A percentile compares a stretch with the other conserved stretches of the same genome.
Conservation (phyloP, 1,140 invertebrate species). For the Bilobella aurantiaca region DNA sequence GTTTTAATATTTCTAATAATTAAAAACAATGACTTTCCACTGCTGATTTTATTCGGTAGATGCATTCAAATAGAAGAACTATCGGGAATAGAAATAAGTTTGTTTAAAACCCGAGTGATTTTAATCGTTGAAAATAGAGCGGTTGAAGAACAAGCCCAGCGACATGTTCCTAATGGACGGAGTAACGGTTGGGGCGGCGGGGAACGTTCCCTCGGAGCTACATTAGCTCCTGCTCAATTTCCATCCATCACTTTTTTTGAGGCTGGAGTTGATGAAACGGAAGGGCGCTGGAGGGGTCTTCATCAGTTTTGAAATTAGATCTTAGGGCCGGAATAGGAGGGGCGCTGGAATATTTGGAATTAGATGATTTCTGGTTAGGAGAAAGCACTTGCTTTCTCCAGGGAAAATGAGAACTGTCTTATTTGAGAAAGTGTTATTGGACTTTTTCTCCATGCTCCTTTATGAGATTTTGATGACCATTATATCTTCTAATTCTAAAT, state of each 20-base stretch:
- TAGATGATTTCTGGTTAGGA: constrained; percentile 24
- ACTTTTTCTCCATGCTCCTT: constrained; percentile 19
- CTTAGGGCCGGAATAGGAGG: no score
- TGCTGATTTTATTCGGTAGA: no score
- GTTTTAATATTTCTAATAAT: no score
- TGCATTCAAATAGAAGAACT: no score
- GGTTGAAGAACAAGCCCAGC: no score
- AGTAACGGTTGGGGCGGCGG: no score
- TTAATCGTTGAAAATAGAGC: no score
- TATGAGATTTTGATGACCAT: constrained; percentile 33
- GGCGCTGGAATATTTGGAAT: constrained; percentile 31
- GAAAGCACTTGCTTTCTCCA: constrained; percentile 10
- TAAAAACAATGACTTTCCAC: no score
- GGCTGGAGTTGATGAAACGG: constrained; percentile 14
- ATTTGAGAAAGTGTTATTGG: constrained; percentile 33
- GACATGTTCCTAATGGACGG: no score
- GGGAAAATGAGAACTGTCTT: constrained; percentile 33
- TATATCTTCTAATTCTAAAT: constrained; percentile 24
- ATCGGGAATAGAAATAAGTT: no score
- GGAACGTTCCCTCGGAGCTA: no score
- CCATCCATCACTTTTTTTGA: constrained; percentile 15
- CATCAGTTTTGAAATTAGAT: constrained; percentile 24
- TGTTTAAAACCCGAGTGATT: no score
- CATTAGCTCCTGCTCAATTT: constrained; percentile 20
- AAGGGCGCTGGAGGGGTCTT: background rate